Base-by-base conservation (phyloP, 2,113 vertebrate genomes). In the Micronisus gabar region DNA sequence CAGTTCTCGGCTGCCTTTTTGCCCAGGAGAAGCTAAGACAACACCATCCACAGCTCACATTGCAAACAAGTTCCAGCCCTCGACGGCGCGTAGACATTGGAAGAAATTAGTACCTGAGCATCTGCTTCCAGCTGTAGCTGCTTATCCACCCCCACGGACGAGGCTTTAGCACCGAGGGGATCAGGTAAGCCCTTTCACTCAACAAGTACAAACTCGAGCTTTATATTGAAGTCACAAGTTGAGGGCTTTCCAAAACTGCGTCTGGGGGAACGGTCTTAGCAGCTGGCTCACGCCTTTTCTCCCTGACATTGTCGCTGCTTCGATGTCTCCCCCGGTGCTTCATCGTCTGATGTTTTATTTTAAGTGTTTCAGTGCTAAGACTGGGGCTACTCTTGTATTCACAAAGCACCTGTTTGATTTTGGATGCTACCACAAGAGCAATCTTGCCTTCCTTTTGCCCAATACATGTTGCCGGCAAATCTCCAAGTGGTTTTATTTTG, bases 41-140 rank as follows among this genome's bases (percentile, higher is more conserved):
- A 7, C 53, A 43, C 26, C 15, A 38, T 3, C 47, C 11, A 55
- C n/a, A 41, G 41, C 58, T 88, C 58, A 7, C 38, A 6, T 3
- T 3, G 43, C 65, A 58, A 18, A 12, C 65, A 45, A 7, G 21
- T 43, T 52, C 48, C 56, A 55, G 23, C 17, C 80, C 40, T 71
- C 7, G 0, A 48, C 26, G 27, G 48, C 32, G 3, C 5, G 0
- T 7, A 29, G 43, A 58, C 30, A 17, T 72, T 16, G 15, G 30
- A 36, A 50, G 48, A 34, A 41, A 63, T 47, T 4, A 26, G 20
- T 18, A 16, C 4, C 0, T 12, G 26, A 81, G 56, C 53, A 43
- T 20, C n/a, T 20, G 25, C 52, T 76, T n/a, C 56, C 47, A 62
- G 22, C 40, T 80, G 55, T 20, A 56, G n/a, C 23, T 40, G 34